Base-by-base conservation (phyloP, 2,888 invertebrate genomes). In the Nasonia oneida region DNA sequence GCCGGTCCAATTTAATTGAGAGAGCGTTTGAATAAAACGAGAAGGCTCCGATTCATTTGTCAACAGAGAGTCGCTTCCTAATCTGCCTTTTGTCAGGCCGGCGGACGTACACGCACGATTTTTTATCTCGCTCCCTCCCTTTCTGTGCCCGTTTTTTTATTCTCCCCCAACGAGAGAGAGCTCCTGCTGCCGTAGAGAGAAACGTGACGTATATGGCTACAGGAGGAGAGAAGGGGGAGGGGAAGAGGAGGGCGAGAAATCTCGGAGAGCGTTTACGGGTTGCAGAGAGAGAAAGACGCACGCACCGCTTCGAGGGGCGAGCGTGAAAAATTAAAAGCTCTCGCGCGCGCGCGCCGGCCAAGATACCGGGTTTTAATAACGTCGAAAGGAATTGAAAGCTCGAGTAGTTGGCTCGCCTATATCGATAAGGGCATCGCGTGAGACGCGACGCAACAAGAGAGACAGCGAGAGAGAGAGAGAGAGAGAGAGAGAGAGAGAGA, bases 1-100 rank as follows among this genome's bases (percentile, higher is more conserved):
- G 73, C 39, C n/a, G 73, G n/a, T 39, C 73, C 42, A 23, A 73
- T 73, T 39, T 39, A 39, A 37, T 73, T 73, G 37, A 53, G 53
- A 53, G 57, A 23, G 57, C 57, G n/a, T 61, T 61, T 10, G 23
- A 61, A 61, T 61, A 61, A 42, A 42, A 61, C 57, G 57, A n/a
- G 57, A 23, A 23, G 8, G 57, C 39, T 84, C 15, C 79, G 50
- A 84, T 84, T 77, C 81, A 81, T 85, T 85, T 78, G 85, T 81
- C 85, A 85, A 81, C 76, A 39, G 18, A 57, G 64, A 85, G 81
- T 81, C 81, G 53, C 47, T 73, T 81, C 50, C 78, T 85, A 85
- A 85, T 85, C 85, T 81, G 57, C 42, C 85, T 81, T 85, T 85
- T 77, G 81, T 81, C 73, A 50, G 12, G 33, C 47, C 18, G 57